Evolutionary conservation across 1,140 invertebrate genomes (phyloP).

Genomic region (Apis laboriosa): DNA sequence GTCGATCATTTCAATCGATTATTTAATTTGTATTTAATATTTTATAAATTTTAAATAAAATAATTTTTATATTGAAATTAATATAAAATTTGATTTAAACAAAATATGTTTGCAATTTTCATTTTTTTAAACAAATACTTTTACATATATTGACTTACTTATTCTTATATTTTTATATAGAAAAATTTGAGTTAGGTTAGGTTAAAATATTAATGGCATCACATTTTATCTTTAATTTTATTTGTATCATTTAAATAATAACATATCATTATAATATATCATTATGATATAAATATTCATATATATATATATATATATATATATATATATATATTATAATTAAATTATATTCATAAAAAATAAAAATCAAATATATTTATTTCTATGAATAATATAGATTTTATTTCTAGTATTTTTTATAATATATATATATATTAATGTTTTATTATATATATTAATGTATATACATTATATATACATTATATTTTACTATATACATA

Average conservation of each 20-base stretch:
- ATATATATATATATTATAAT: too few relatives aligned
- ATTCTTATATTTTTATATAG: not conserved
- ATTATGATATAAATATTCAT: too few relatives aligned
- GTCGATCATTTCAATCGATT: slow-evolving; percentile 18
- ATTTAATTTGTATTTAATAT: not conserved
- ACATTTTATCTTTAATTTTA: too few relatives aligned
- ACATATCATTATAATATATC: too few relatives aligned
- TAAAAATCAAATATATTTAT: not conserved
- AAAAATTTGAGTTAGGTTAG: not conserved
- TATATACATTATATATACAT: too few relatives aligned
- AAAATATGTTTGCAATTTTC: not conserved
- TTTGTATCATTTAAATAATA: too few relatives aligned
- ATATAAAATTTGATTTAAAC: not conserved
- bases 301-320: too few relatives aligned
- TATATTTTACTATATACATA: too few relatives aligned
- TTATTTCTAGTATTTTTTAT: not conserved
- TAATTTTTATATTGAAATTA: not conserved
- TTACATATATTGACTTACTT: not conserved
- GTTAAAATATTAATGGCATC: not conserved
- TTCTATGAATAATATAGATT: not conserved
- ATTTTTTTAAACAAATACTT: not conserved
- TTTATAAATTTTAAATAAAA: not conserved
- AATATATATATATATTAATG: too few relatives aligned
- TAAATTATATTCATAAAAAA: too few relatives aligned
- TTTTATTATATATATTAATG: too few relatives aligned